Conservation (phyloP, 2,797 vertebrate genomes). For the Glossophaga mutica region DNA sequence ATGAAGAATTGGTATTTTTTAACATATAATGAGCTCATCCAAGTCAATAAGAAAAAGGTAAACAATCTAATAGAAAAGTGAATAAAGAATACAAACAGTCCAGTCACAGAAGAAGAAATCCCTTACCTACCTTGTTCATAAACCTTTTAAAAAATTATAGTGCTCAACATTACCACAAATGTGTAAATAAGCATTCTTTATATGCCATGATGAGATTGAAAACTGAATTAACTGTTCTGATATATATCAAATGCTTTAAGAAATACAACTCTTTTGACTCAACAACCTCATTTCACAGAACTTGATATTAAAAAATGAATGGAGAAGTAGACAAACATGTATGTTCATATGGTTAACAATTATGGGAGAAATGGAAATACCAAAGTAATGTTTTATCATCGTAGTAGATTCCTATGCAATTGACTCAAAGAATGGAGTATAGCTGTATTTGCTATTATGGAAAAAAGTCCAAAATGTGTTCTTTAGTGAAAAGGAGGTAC, state of each 20-base stretch:
- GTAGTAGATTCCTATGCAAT: neutral
- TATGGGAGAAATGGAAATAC: neutral
- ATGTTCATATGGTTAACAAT: neutral
- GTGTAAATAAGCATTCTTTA: neutral
- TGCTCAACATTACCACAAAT: neutral
- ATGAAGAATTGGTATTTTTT: too few species aligned
- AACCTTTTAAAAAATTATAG: neutral
- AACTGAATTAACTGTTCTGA: neutral
- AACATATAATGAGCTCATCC: too few species aligned
- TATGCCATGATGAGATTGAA: neutral
- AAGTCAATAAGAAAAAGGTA: neutral
- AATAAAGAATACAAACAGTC: neutral
- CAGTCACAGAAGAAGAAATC: neutral
- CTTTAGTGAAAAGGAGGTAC: neutral
- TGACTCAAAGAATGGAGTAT: neutral
- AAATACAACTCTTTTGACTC: neutral
- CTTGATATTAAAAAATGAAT: neutral
- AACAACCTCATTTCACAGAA: neutral
- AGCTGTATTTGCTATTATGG: neutral
- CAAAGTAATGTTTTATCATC: neutral
- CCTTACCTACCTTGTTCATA: neutral
- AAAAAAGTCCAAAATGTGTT: conserved; percentile 18
- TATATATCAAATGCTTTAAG: neutral
- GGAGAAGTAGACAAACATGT: neutral
- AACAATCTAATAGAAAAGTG: neutral